A percentile compares a stretch with the other conserved stretches of the same genome.
These are phyloP conservation scores for Phoxinus dragarum DNA, from an alignment of 2,797 vertebrate genomes.

Conservation along the genomic window DNA sequence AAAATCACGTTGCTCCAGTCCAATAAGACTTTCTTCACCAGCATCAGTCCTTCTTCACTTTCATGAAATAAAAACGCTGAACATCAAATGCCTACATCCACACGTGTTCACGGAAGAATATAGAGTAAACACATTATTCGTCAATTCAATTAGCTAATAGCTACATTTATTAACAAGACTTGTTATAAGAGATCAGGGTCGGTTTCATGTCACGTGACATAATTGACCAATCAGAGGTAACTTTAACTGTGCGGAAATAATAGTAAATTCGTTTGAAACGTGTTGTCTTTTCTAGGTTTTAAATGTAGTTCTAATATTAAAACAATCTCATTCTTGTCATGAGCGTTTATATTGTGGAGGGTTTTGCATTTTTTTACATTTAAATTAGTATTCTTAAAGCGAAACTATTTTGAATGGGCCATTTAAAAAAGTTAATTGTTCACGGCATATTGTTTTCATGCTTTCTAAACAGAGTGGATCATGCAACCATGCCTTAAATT, in stretches of 20 bases:
- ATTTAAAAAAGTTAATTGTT: not conserved
- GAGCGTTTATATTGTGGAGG: not conserved
- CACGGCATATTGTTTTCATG: not conserved
- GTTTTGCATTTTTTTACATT: not conserved
- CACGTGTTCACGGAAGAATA: not conserved
- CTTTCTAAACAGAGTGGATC: not conserved
- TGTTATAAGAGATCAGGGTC: not conserved
- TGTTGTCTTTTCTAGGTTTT: conserved; percentile 1
- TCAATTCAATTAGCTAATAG: not conserved
- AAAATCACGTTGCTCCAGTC: not conserved
- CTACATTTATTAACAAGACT: not conserved
- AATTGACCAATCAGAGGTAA: not conserved
- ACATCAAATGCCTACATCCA: not conserved
- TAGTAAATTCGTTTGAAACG: not conserved
- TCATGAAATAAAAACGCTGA: not conserved
- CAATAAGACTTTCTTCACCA: not conserved
- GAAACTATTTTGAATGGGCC: not conserved
- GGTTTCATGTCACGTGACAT: not conserved
- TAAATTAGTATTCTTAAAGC: not conserved
- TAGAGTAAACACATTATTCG: not conserved
- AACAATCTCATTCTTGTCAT: conserved; percentile 11
- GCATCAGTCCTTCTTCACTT: not conserved
- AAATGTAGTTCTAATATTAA: conserved; percentile 8
- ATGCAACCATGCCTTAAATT: not conserved
- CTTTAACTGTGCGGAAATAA: not conserved